Evolutionary conservation across 2,113 vertebrate species (phyloP).

Genomic region (Forbesichthys agassizii): DNA sequence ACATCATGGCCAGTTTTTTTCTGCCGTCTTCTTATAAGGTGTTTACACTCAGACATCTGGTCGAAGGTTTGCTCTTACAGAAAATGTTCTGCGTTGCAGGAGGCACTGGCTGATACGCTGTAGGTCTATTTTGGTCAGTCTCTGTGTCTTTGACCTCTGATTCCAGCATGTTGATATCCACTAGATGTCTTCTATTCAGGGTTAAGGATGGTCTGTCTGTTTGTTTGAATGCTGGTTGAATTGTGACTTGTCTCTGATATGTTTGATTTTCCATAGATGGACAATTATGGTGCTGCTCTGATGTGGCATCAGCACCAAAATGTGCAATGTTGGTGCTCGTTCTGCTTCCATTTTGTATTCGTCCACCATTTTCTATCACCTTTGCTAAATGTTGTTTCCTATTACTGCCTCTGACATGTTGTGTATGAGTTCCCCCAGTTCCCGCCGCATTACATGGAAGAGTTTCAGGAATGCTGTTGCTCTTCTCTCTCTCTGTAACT

Average conservation of each 20-base stretch:
- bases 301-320: not conserved
- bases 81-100: constrained; percentile 6
- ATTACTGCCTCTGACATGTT: not conserved
- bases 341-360: not conserved
- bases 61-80: constrained; percentile 7
- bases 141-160: not conserved
- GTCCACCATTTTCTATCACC: not conserved
- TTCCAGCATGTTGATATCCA: constrained; percentile 1
- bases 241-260: not conserved
- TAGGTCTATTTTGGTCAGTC: constrained; percentile 8
- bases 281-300: not conserved
- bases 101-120: constrained; percentile 22
- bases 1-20: not conserved
- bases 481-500: not conserved
- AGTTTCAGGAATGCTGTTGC: constrained; percentile 2
- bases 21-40: not conserved
- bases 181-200: not conserved
- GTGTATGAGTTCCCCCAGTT: not conserved
- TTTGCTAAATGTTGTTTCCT: not conserved
- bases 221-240: not conserved
- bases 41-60: not conserved
- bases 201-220: not conserved
- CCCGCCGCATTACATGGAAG: not conserved
- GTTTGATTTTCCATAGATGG: not conserved
- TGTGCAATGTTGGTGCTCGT: not conserved